Percentiles rank a stretch among this genome's conserved stretches.
phyloP scores from a whole-genome alignment of 2,888 invertebrate genomes.

The Baronia brevicornis region DNA sequence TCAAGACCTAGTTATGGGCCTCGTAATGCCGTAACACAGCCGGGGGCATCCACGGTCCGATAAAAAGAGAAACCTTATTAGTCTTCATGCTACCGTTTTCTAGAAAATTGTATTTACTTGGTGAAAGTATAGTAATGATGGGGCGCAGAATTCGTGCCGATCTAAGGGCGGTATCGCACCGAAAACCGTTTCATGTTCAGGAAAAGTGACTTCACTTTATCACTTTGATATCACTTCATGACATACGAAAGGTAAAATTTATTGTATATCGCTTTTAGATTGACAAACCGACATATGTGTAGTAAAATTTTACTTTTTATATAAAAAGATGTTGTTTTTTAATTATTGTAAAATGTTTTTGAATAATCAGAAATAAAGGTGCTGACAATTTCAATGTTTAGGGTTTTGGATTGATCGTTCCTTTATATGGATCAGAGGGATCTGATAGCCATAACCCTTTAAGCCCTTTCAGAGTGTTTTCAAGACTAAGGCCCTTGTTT shows the following conservation, averaged over 20 bases:
- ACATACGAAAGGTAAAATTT: conserved; percentile 7
- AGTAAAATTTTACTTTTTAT: no score
- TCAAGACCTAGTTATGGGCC: conserved; percentile 41
- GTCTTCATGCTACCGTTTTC: conserved; percentile 70
- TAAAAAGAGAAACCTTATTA: conserved; percentile 62
- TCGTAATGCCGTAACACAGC: conserved; percentile 58
- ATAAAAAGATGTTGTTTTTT: no score
- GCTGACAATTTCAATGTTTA: no score
- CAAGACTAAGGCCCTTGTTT: no score
- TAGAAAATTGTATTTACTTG: conserved; percentile 72
- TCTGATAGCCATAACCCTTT: no score
- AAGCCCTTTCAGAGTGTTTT: no score
- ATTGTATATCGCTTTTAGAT: no score
- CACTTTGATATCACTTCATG: conserved; percentile 18
- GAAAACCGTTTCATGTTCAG: conserved; percentile 21
- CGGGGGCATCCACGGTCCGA: conserved; percentile 52
- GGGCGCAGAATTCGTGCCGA: conserved; percentile 53
- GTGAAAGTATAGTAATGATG: conserved; percentile 67
- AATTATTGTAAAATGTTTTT: no score
- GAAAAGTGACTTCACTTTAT: conserved; percentile 36
- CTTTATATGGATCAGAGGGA: no score
- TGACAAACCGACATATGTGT: no score
- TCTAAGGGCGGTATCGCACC: conserved; percentile 57
- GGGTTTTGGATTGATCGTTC: no score
- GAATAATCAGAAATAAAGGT: no score